Conservation (phyloP, 2,888 invertebrate genomes). For the Hoplodrina blanda region DNA sequence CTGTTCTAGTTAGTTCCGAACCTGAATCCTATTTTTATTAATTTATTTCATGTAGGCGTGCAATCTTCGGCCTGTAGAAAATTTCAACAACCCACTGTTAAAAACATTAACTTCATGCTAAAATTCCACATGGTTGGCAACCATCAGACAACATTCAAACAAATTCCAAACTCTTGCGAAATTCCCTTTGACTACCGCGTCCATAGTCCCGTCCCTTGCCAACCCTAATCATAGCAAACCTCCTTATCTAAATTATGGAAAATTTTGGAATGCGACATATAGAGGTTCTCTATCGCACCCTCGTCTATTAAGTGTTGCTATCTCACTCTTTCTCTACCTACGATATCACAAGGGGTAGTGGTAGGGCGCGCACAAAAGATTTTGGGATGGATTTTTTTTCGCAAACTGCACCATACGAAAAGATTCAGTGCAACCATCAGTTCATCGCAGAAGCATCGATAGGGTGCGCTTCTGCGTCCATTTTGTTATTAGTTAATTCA, state of each 20-base stretch:
- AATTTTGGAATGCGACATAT: constrained; percentile 88
- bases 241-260: constrained; percentile 90
- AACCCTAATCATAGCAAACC: constrained; percentile 90
- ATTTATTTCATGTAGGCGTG: neutral
- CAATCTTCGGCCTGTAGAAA: neutral
- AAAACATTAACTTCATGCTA: constrained; percentile 6
- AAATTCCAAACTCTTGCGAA: constrained; percentile 44
- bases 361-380: constrained; percentile 87
- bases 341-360: constrained; percentile 82
- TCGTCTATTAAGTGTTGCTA: constrained; percentile 63
- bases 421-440: constrained; percentile 79
- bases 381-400: constrained; percentile 88
- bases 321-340: constrained; percentile 83
- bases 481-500: constrained; percentile 59
- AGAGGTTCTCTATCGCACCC: constrained; percentile 77
- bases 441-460: constrained; percentile 57
- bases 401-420: constrained; percentile 86
- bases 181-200: constrained; percentile 34
- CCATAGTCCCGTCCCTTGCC: constrained; percentile 62
- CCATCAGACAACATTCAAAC: constrained; percentile 15
- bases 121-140: constrained; percentile 6
- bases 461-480: constrained; percentile 54
- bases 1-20: neutral
- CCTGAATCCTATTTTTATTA: neutral
- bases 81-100: neutral